These are phyloP conservation scores for Rhinatrema bivittatum DNA, from an alignment of 2,797 vertebrate genomes.

Conservation along the genomic window DNA sequence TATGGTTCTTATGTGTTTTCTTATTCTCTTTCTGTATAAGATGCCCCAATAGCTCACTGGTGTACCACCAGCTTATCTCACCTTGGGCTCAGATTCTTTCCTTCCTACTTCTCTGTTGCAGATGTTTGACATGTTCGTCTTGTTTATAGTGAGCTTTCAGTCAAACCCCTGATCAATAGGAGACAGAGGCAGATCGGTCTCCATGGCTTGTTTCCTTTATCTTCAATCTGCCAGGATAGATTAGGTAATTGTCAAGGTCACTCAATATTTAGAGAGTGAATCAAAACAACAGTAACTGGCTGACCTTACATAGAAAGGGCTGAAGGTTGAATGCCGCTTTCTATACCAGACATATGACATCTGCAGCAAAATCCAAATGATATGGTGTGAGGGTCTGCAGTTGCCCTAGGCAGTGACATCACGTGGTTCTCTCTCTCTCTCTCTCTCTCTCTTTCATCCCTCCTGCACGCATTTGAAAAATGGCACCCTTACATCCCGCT, in stretches of 20 bases:
- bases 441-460: too few species aligned
- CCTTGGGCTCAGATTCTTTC: too few species aligned
- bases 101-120: too few species aligned
- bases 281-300: conserved; percentile 33
- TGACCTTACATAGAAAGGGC: conserved; percentile 35
- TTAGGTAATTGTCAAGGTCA: conserved; percentile 59
- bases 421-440: too few species aligned
- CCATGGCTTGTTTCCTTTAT: conserved; percentile 57
- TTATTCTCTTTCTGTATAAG: too few species aligned
- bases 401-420: conserved; percentile 7
- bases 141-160: conserved; percentile 55
- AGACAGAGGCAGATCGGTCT: conserved; percentile 52
- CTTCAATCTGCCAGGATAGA: conserved; percentile 59
- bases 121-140: too few species aligned
- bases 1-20: too few species aligned
- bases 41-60: too few species aligned
- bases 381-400: conserved; percentile 15
- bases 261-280: conserved; percentile 37
- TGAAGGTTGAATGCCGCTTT: conserved; percentile 3
- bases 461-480: too few species aligned
- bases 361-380: conserved; percentile 43
- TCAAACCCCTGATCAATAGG: conserved; percentile 58
- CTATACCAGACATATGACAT: conserved; percentile 22
- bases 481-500: too few species aligned
- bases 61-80: too few species aligned